Evolutionary conservation across 2,888 invertebrate species (phyloP), one percentile per base, ranked within the genome.

Genomic region (Ommatoiulus sabulosus): DNA sequence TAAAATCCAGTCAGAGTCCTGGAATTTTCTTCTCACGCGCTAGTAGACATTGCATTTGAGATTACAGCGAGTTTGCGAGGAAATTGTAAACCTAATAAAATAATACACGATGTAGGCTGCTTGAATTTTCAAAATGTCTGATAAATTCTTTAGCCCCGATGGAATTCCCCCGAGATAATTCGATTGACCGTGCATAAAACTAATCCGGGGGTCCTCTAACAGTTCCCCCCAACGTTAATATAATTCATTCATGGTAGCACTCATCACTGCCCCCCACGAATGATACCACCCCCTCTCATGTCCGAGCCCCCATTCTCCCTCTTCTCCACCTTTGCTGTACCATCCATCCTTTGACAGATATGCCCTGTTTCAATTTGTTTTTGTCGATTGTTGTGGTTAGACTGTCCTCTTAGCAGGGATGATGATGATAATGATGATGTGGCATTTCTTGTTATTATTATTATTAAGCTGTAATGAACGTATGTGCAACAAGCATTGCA

Each of bases 341-440:
- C 24, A 43, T 80, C 80, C 80, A 80, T 80, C 80, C 80, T 80
- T 80, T 80, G 80, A 80, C 80, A 80, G 80, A 80, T 80, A 80
- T 80, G 80, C 80, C 80, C 80, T 80, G 80, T 86, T 86, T 48
- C 86, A 86, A 46, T 46, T 86, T 86, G 44, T 86, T 44, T 86
- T 86, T 86, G 86, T 86, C 44, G 86, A 57, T 87, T 87, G 63
- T 87, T 87, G 87, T 87, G 63, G 46, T 86, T 52, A 48, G 86
- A 86, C 48, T 48, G 86, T 52, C 86, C 86, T 86, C 44, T 86
- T 52, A 86, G 48, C 48, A 86, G 86, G 46, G 52, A 87, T 87
- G 24, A 87, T 87, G 87, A 87, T 87, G 52, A 84, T 2, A 24
- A 63, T 87, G 57, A 44, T 85, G 44, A 44, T 44, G 86, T 46